These are phyloP conservation scores for Platorchestia sp. DNA, from an alignment of 1,140 invertebrate genomes.

Conservation along the genomic window DNA sequence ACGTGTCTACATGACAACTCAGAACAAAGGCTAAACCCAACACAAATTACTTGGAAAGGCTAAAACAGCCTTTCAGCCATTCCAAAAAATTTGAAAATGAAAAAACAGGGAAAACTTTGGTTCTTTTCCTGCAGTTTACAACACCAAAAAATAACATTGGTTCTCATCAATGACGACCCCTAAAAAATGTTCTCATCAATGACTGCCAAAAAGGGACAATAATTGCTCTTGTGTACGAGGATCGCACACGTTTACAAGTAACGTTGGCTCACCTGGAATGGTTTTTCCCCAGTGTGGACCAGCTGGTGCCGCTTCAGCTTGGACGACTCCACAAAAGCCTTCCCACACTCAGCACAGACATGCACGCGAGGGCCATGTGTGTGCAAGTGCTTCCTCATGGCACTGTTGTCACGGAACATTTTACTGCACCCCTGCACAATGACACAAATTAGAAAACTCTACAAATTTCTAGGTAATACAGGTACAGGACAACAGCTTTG, in stretches of 20 bases:
- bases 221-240: background rate
- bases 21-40: too few relatives aligned
- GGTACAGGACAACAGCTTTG: background rate
- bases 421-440: slow-evolving; percentile 80
- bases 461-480: background rate
- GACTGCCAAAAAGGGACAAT: background rate
- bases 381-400: slow-evolving; percentile 97
- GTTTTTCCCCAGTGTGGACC: slow-evolving; percentile 95
- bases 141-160: too few relatives aligned
- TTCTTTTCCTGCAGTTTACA: too few relatives aligned
- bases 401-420: slow-evolving; percentile 98
- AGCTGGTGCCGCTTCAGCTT: slow-evolving; percentile 95
- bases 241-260: background rate
- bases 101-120: too few relatives aligned
- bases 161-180: too few relatives aligned
- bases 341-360: slow-evolving; percentile 98
- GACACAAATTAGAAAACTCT: background rate
- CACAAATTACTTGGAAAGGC: too few relatives aligned
- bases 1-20: too few relatives aligned
- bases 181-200: too few relatives aligned
- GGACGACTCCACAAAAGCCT: slow-evolving; percentile 97
- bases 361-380: slow-evolving; percentile 97
- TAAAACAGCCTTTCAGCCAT: too few relatives aligned
- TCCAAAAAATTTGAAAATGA: too few relatives aligned
- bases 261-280: slow-evolving; percentile 79